Evolutionary conservation across 1,140 invertebrate genomes (phyloP).

Genomic region (Elymnias hypermnestra): DNA sequence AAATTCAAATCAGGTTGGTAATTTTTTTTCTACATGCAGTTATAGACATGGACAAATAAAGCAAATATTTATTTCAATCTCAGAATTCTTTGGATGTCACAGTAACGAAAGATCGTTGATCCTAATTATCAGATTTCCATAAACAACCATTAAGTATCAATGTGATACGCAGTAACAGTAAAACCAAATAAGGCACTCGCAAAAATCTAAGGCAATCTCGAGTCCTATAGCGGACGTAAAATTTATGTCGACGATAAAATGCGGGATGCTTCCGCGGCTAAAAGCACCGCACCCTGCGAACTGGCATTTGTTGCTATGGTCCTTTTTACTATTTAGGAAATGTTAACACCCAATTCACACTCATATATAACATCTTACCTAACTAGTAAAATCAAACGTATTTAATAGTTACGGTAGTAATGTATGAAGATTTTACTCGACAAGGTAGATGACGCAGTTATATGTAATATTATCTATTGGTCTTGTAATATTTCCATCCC

Average conservation of each 20-base stretch:
- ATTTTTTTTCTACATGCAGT: no score
- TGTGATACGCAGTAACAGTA: constrained; percentile 18
- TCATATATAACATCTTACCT: no score
- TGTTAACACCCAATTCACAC: not conserved
- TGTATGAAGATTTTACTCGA: no score
- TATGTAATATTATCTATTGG: no score
- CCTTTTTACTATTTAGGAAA: not conserved
- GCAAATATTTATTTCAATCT: not conserved
- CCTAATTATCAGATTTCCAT: constrained; percentile 5
- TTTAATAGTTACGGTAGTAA: no score
- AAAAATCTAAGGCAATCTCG: constrained; percentile 62
- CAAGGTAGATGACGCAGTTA: no score
- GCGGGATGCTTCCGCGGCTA: constrained; percentile 50
- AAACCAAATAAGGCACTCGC: constrained; percentile 32
- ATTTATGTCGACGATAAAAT: constrained; percentile 69
- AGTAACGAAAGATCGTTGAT: not conserved
- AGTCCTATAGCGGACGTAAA: constrained; percentile 49
- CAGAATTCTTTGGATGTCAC: not conserved
- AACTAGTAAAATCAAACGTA: no score
- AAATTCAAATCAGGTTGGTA: no score
- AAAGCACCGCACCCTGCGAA: constrained; percentile 31
- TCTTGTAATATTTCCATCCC: no score
- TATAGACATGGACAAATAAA: no score
- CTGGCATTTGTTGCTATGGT: constrained; percentile 13
- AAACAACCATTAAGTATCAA: constrained; percentile 5